Evolutionary conservation across 2,797 vertebrate genomes (phyloP), one percentile per base, ranked within the genome.

Genomic region (Sebastes oblongus): DNA sequence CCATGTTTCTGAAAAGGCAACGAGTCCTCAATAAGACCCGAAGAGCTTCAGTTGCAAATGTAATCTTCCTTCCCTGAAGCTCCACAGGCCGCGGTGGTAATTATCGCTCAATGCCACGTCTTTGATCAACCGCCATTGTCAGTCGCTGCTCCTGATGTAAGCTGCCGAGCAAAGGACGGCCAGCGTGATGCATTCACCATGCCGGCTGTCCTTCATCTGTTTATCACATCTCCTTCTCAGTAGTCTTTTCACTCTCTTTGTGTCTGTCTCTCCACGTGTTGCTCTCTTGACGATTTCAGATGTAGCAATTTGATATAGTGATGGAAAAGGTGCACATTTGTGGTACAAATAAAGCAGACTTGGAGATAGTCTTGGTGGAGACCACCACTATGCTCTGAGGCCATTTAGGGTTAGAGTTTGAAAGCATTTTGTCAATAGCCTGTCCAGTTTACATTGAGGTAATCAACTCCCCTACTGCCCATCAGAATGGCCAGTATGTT

Each of bases 91-190:
- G 27, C 76, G 24, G 72, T 25, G 68, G 81, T 92, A 91, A 94
- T 94, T 90, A 91, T 83, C 64, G 16, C 83, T 88, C 69, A 72
- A 66, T 66, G 86, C 83, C 72, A 74, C 27, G 69, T 87, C 83
- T 85, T 86, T 91, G 83, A 93, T 94, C 88, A 88, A n/a, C 66
- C 36, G 69, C 72, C 58, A 81, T 93, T 92, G 89, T 92, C 60
- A 64, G 83, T 46, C 27, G 56, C 30, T 29, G 75, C 78, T 85
- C 66, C 71, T 74, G 81, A 79, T 85, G 78, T 82, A 78, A 92
- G 70, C 82, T 70, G 66, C 67, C 10, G 74, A 71, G 79, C 75
- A 65, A 81, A 88, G 77, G 66, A 77, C 54, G 67, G 75, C 34
- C 75, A 56, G 77, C 58, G 5, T 75, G 78, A 75, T 39, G 58